Evolutionary conservation across 2,888 invertebrate genomes (phyloP), one percentile per base, ranked within the genome.

Genomic region (Nymphalis polychloros): DNA sequence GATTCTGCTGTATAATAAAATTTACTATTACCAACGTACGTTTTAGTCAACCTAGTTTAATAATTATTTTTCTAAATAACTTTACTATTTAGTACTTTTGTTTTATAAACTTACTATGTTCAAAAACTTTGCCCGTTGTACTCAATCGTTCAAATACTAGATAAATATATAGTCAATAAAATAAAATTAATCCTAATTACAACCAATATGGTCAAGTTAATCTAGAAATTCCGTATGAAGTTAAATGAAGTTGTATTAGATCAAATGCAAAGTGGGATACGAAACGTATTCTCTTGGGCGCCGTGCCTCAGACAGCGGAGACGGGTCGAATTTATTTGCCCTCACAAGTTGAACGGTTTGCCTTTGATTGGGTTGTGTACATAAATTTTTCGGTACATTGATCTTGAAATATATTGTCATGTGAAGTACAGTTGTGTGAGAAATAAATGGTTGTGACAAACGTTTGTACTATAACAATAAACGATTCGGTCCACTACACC

Each of bases 301-400:
- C 47, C 41, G 19, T 59, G 59, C 19, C 63, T 31, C 50, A 63
- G 62, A 67, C 57, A 17, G 23, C 55, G 62, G 50, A 50, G 64
- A 60, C 47, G 53, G 49, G 41, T 19, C 23, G 60, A 64, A 64
- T 64, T 64, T 68, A 64, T 68, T 68, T 57, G 55, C 47, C 41
- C 60, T 52, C n/a, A 10, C 48, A 31, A 63, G 52, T 47, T 59
- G 59, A 63, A 50, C 59, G 59, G 19, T 61, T 47, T 50, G 17
- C 57, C 55, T 66, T 64, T 69, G 72, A 72, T 72, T 72, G 67
- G 64, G 53, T 63, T 64, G 64, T 64, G 64, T 61, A 67, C 49
- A 70, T 70, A 67, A 67, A 64, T 69, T 64, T 69, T 65, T 47
- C 50, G 59, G 67, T 62, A 59, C 46, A 64, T 72, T 69, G 64